Base-by-base conservation (phyloP, 2,888 invertebrate species). In the Beris chalybata region DNA sequence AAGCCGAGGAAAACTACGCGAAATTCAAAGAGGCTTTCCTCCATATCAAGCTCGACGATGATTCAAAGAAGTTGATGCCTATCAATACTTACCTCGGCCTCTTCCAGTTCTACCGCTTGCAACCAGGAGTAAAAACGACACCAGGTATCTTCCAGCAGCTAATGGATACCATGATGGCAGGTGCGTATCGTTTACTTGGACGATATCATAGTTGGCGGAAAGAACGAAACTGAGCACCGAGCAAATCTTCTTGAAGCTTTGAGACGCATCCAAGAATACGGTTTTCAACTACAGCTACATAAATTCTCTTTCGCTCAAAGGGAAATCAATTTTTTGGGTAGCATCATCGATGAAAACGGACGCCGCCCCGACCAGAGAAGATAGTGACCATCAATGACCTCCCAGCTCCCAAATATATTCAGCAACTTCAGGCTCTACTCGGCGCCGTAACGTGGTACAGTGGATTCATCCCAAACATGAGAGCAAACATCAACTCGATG, bases 71-170 rank as follows among this genome's bases (percentile, higher is more conserved):
- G 5, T 9, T 53, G 53, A 12, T 53, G 15, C 4, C 53, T 6
- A 53, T 53, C 13, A 53, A 53, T 30, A 53, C 53, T 1, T 30
- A 53, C 29, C 12, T 13, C 7, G 13, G 53, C 7, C 53, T 53
- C 29, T 53, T 53, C 53, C 22, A 13, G 5, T 4, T 53, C 5
- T 5, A 53, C 1, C 7, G 53, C 4, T 4, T 53, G 1, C 53
- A 53, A 15, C 55, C 55, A 47, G 65, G 57, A 48, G 9, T 65
- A 29, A 65, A 65, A 52, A 11, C 52, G 11, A 58, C 65, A 4
- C 52, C 65, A 50, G 53, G 53, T 22, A 53, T 22, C 22, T 22
- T 22, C 22, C 22, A 22, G 22, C 22, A 22, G 22, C 22, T 22
- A 22, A 22, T 22, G 22, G 22, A 22, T 22, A 22, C 22, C 22